Percentiles rank a stretch among this genome's conserved stretches.
Conservation (phyloP, 2,797 vertebrate genomes). For the Thaleichthys pacificus region DNA sequence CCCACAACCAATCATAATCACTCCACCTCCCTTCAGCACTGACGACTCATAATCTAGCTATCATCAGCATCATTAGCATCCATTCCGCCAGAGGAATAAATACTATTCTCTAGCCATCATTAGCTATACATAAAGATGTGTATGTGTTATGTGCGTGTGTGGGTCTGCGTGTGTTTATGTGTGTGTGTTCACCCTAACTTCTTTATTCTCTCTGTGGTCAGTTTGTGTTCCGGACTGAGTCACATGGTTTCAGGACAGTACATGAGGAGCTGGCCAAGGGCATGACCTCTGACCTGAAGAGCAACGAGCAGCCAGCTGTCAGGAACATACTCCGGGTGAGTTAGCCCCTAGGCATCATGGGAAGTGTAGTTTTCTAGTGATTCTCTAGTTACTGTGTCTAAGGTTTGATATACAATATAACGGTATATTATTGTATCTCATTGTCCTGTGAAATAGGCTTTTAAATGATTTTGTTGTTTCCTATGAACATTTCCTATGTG, state of each 20-base stretch:
- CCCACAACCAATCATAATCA: too few relatives aligned
- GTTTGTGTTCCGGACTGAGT: conserved; percentile 92
- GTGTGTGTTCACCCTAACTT: neutral
- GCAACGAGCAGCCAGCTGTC: conserved; percentile 85
- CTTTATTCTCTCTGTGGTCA: conserved; percentile 50
- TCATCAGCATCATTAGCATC: too few relatives aligned
- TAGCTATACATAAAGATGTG: neutral
- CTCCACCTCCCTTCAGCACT: too few relatives aligned
- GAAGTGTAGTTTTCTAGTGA: neutral
- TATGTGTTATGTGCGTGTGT: conserved; percentile 17
- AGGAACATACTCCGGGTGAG: conserved; percentile 89
- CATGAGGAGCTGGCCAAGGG: conserved; percentile 94
- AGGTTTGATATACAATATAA: too few relatives aligned
- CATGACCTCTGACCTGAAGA: conserved; percentile 90
- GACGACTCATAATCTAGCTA: too few relatives aligned
- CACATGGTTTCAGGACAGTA: conserved; percentile 86
- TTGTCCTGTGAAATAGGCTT: too few relatives aligned
- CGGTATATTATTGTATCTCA: too few relatives aligned
- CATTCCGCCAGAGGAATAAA: too few relatives aligned
- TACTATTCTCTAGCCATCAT: too few relatives aligned
- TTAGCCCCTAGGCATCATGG: neutral
- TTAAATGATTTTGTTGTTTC: too few relatives aligned
- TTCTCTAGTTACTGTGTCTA: too few relatives aligned
- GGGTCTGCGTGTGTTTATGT: conserved; percentile 5
- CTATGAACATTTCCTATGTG: too few relatives aligned